A percentile compares a stretch with the other conserved stretches of the same genome.
These are phyloP conservation scores for Cerceris rybyensis DNA, from an alignment of 2,888 invertebrate genomes.

Conservation along the genomic window DNA sequence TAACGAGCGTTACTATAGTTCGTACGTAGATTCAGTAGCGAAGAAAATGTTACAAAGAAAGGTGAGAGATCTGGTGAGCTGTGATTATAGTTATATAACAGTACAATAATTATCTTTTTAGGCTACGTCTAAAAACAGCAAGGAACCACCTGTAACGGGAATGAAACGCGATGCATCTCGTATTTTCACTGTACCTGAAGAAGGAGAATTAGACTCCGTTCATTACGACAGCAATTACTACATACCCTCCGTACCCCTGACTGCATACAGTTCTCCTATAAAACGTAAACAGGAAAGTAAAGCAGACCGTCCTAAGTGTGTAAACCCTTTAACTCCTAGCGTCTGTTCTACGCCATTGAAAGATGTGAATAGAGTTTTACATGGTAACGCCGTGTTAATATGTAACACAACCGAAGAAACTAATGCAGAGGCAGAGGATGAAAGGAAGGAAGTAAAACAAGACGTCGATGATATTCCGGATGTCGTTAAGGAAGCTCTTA, in stretches of 20 bases:
- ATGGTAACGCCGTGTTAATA: conserved; percentile 89
- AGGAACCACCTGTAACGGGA: conserved; percentile 83
- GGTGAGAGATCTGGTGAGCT: conserved; percentile 48
- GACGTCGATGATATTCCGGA: conserved; percentile 80
- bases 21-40: conserved; percentile 62
- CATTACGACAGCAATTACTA: conserved; percentile 53
- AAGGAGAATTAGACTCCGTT: conserved; percentile 82
- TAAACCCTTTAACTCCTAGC: conserved; percentile 84
- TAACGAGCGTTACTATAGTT: conserved; percentile 70
- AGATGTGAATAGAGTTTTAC: conserved; percentile 88
- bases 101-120: conserved; percentile 66
- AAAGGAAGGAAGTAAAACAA: conserved; percentile 47
- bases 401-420: conserved; percentile 83
- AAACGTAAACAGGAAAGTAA: conserved; percentile 71
- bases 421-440: conserved; percentile 41
- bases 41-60: conserved; percentile 69
- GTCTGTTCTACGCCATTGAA: conserved; percentile 91
- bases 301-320: conserved; percentile 61
- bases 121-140: conserved; percentile 82
- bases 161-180: conserved; percentile 91
- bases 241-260: conserved; percentile 60
- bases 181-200: conserved; percentile 92
- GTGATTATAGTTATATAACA: conserved; percentile 1
- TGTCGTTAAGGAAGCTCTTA: conserved; percentile 81
- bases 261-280: conserved; percentile 66